Conservation (phyloP, 64 coral and sea anemone species). For the Montipora foliosa region DNA sequence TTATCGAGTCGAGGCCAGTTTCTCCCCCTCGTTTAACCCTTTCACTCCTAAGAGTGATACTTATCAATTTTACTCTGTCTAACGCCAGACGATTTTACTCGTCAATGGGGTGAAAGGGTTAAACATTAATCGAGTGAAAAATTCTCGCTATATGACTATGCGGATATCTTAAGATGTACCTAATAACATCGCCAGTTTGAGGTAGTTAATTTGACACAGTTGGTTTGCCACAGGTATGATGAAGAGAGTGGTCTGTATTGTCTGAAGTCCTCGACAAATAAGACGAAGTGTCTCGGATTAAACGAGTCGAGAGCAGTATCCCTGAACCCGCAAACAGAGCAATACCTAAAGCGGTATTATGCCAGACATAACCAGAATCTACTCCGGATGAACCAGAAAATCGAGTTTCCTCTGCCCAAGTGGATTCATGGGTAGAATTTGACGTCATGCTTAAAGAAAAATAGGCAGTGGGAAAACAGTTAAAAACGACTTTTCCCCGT, state of each 20-base stretch:
- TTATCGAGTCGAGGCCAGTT: too few species aligned
- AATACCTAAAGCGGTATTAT: slow-evolving; percentile 80
- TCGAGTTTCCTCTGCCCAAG: slow-evolving; percentile 73
- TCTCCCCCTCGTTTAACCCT: too few species aligned
- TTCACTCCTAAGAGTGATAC: too few species aligned
- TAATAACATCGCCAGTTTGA: too few species aligned
- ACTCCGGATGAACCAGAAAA: slow-evolving; percentile 85
- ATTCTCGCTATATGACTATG: too few species aligned
- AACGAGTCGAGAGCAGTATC: neutral
- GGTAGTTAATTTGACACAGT: neutral
- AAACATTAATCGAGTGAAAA: too few species aligned
- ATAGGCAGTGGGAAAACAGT: neutral
- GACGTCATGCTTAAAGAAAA: neutral
- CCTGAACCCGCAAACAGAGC: slow-evolving; percentile 24
- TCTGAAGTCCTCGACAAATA: neutral
- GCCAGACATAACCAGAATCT: slow-evolving; percentile 83
- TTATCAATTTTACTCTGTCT: too few species aligned
- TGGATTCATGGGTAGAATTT: slow-evolving; percentile 57
- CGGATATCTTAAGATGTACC: too few species aligned
- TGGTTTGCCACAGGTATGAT: neutral
- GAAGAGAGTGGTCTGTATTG: slow-evolving; percentile 18
- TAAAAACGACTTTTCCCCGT: neutral
- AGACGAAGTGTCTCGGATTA: slow-evolving; percentile 15
- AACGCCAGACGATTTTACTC: too few species aligned
- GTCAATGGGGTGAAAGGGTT: too few species aligned